Evolutionary conservation across 2,888 invertebrate genomes (phyloP), one percentile per base, ranked within the genome.

Genomic region (Teleiodes luculella): DNA sequence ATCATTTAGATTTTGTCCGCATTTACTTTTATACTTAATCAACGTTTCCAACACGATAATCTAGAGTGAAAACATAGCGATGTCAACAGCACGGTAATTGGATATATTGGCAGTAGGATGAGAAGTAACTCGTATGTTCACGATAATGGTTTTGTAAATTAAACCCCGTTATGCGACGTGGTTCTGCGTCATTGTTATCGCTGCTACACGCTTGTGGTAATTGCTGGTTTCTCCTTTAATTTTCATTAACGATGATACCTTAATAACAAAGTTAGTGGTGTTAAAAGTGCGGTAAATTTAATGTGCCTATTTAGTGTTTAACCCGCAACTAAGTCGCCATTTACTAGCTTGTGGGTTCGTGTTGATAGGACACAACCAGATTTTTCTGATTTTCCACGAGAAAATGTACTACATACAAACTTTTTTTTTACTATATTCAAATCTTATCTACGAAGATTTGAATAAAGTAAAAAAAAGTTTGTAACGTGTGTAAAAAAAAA

Each of bases 111-210:
- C 70, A 66, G 60, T 59, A 65, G 68, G 56, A 67, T 62, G 75
- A 72, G 68, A 78, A 72, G 65, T 70, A 62, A 62, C 60, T 70
- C 65, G 67, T 68, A 64, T 65, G 67, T 64, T 68, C 58, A 51
- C 63, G 71, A 74, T 79, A 82, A 83, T 78, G 65, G 68, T 68
- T 77, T 72, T 72, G 78, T 73, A 73, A 79, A 79, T 78, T 74
- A 74, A 70, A 69, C 63, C 67, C 67, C 64, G 68, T 74, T 72
- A 74, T 71, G 67, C 64, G 66, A 68, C 68, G 68, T 66, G 68
- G 68, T 74, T 71, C 60, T 65, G 68, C 66, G 66, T 70, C 65
- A 69, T 65, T 66, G 65, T 65, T 68, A 70, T 67, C 64, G 56
- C 63, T 60, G 61, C 58, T 59, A 61, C 62, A 59, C 64, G 66